Evolutionary conservation across 2,113 vertebrate genomes (phyloP).

Genomic region (Urocolius indicus): DNA sequence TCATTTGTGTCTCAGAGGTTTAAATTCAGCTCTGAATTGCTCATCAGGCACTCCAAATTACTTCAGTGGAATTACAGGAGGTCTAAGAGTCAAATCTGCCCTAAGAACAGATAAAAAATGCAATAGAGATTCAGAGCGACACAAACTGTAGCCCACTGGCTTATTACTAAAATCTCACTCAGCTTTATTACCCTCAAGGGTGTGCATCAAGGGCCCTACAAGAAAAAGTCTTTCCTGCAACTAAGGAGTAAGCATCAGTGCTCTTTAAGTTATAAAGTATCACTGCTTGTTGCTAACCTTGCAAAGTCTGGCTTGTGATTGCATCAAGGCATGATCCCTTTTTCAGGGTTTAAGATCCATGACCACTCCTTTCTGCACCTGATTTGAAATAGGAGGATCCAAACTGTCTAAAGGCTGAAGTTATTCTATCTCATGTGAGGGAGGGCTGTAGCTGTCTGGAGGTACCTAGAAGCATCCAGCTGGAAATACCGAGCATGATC

Average conservation of each 20-base stretch:
- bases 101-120: constrained; percentile 18
- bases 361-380: neutral
- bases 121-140: neutral
- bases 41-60: constrained; percentile 14
- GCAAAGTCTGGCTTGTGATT: neutral
- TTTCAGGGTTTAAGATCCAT: neutral
- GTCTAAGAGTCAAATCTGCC: constrained; percentile 23
- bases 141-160: neutral
- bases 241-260: neutral
- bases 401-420: neutral
- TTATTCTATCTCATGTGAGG: neutral
- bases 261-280: neutral
- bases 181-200: neutral
- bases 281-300: neutral
- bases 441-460: neutral
- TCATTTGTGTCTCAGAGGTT: constrained; percentile 39
- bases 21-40: constrained; percentile 39
- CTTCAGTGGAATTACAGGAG: constrained; percentile 8
- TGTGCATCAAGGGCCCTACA: neutral
- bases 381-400: neutral
- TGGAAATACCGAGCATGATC: neutral
- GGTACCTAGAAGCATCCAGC: neutral
- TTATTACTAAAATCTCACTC: neutral
- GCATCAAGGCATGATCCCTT: fast-evolving
- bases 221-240: neutral